A percentile compares a stretch with the other conserved stretches of the same genome.
phyloP scores from a whole-genome alignment of 2,888 invertebrate species.

The Nysson spinosus region DNA sequence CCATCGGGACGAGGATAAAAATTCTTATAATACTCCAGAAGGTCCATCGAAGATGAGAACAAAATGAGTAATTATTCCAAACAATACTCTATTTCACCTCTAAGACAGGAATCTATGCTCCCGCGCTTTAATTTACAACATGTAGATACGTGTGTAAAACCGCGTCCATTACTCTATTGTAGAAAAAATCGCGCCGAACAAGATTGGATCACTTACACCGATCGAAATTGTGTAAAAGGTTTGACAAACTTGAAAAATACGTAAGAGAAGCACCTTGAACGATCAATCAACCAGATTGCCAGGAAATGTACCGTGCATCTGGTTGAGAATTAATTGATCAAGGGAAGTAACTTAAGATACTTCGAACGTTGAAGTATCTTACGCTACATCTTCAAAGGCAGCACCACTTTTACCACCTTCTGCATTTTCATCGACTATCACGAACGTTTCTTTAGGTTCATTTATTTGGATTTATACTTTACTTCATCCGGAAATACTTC shows the following conservation, averaged over 20 bases:
- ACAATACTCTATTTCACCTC: neutral
- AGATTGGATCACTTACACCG: too few species aligned
- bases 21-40: constrained; percentile 21
- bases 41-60: constrained; percentile 10
- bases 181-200: constrained; percentile 9
- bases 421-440: constrained; percentile 24
- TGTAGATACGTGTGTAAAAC: too few species aligned
- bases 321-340: too few species aligned
- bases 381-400: constrained; percentile 11
- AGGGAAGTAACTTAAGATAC: constrained; percentile 17
- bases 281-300: neutral
- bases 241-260: constrained; percentile 3
- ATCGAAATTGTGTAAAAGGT: constrained; percentile 7
- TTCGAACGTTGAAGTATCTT: constrained; percentile 18
- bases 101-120: too few species aligned
- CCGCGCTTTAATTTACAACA: too few species aligned
- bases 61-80: constrained; percentile 2
- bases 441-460: neutral
- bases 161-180: constrained; percentile 6
- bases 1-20: constrained; percentile 20
- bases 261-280: constrained; percentile 8
- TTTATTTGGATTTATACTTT: constrained; percentile 75
- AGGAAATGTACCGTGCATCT: constrained; percentile 9
- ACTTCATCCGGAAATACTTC: constrained; percentile 83
- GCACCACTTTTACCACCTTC: neutral